Percentiles rank a stretch among this genome's conserved stretches.
phyloP scores from a whole-genome alignment of 2,113 vertebrate species.

The Passer montanus region DNA sequence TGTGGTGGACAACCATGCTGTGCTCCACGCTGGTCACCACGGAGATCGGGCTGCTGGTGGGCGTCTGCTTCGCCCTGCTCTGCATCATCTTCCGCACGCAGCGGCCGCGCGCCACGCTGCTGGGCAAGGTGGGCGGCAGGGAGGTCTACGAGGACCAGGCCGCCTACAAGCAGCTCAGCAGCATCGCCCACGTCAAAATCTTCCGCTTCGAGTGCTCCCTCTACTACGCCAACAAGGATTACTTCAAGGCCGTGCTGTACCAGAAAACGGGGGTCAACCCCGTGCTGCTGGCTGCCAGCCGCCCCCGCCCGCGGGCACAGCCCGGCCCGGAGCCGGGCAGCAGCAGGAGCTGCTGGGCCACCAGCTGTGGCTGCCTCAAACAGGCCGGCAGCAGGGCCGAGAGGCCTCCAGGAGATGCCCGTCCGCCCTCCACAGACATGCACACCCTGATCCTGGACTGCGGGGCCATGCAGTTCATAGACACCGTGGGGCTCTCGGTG shows the following conservation, averaged over 20 bases:
- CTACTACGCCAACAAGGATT: conserved; percentile 87
- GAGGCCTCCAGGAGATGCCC: background rate
- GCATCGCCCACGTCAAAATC: conserved; percentile 74
- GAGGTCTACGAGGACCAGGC: conserved; percentile 82
- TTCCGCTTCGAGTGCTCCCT: conserved; percentile 83
- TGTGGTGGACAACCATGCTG: conserved; percentile 87
- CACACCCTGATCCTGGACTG: conserved; percentile 84
- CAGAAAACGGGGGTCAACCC: conserved; percentile 76
- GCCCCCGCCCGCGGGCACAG: background rate
- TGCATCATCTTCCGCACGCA: conserved; percentile 83
- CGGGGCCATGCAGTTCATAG: conserved; percentile 81
- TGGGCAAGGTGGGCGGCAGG: conserved; percentile 72
- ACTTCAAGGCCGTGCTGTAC: conserved; percentile 82
- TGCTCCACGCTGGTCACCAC: conserved; percentile 84
- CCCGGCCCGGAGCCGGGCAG: background rate
- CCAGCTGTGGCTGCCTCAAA: background rate
- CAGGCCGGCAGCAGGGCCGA: background rate
- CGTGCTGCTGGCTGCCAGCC: conserved; percentile 51
- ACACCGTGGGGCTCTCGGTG: conserved; percentile 77
- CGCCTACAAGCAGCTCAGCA: conserved; percentile 77
- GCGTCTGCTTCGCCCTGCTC: conserved; percentile 81
- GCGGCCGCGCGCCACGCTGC: conserved; percentile 69
- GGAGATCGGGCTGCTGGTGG: conserved; percentile 83
- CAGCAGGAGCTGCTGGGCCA: background rate
- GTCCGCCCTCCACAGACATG: background rate